Evolutionary conservation across 2,888 invertebrate genomes (phyloP).

Genomic region (Hirtodrosophila duncani): DNA sequence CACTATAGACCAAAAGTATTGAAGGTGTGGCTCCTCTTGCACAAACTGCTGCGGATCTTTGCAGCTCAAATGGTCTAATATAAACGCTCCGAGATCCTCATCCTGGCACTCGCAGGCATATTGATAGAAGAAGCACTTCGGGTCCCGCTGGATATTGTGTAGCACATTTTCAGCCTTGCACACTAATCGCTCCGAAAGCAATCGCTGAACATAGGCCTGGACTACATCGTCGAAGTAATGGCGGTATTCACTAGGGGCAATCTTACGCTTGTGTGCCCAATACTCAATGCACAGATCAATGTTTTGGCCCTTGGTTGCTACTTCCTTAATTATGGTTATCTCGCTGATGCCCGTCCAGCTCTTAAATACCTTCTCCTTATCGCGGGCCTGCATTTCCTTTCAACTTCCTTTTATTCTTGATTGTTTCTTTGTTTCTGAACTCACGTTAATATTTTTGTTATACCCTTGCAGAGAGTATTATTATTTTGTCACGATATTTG

Average conservation of each 20-base stretch:
- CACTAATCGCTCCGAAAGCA: slow-evolving; percentile 74
- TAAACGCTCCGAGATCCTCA: slow-evolving; percentile 81
- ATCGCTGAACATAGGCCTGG: slow-evolving; percentile 73
- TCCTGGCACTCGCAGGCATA: slow-evolving; percentile 82
- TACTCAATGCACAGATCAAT: slow-evolving; percentile 75
- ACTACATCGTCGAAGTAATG: slow-evolving; percentile 75
- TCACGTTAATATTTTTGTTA: too few relatives aligned
- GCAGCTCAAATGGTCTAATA: slow-evolving; percentile 83
- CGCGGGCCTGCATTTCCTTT: slow-evolving; percentile 62
- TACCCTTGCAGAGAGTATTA: too few relatives aligned
- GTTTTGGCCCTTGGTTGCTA: slow-evolving; percentile 78
- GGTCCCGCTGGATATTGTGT: slow-evolving; percentile 73
- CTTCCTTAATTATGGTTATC: slow-evolving; percentile 74
- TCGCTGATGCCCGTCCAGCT: slow-evolving; percentile 76
- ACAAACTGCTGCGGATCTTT: slow-evolving; percentile 75
- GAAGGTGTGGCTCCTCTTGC: slow-evolving; percentile 57
- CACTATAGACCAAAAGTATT: slow-evolving; percentile 73
- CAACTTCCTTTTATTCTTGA: too few relatives aligned
- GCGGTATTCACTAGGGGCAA: slow-evolving; percentile 56
- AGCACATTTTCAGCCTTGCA: slow-evolving; percentile 74
- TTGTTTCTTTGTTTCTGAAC: too few relatives aligned
- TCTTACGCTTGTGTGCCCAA: slow-evolving; percentile 68
- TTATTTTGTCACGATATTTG: too few relatives aligned
- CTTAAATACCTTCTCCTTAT: slow-evolving; percentile 75
- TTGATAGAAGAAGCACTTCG: slow-evolving; percentile 75